Evolutionary conservation across 2,888 invertebrate species (phyloP).

Genomic region (Lampropteryx suffumata): DNA sequence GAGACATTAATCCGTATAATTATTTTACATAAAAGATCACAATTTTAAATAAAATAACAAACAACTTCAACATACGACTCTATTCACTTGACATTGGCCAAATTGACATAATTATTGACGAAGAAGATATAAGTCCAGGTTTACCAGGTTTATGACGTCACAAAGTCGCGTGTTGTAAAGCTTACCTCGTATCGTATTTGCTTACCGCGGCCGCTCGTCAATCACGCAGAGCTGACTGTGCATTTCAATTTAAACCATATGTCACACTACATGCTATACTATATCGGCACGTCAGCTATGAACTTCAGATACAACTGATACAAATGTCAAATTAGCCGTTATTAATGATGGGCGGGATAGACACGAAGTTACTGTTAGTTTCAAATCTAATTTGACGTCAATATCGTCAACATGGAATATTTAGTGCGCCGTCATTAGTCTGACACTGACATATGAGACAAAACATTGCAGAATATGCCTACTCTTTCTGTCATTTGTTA

Average conservation of each 20-base stretch:
- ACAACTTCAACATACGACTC: too few relatives aligned
- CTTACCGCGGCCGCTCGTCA: slow-evolving; percentile 77
- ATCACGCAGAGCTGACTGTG: slow-evolving; percentile 78
- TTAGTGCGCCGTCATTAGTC: not conserved
- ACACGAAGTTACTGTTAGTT: not conserved
- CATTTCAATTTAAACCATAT: slow-evolving; percentile 70
- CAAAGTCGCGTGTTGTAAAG: slow-evolving; percentile 53
- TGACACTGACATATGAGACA: not conserved
- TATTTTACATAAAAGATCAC: too few relatives aligned
- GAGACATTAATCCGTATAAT: too few relatives aligned
- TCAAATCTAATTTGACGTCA: slow-evolving; percentile 4
- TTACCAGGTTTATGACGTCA: slow-evolving; percentile 2
- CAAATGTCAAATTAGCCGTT: slow-evolving; percentile 25
- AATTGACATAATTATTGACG: too few relatives aligned
- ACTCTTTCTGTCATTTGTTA: too few relatives aligned
- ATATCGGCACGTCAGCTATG: slow-evolving; percentile 28
- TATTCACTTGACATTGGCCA: too few relatives aligned
- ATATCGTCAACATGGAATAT: not conserved
- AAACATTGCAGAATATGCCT: not conserved
- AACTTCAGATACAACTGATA: slow-evolving; percentile 4
- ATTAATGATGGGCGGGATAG: slow-evolving; percentile 27
- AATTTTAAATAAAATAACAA: too few relatives aligned
- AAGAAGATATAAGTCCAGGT: too few relatives aligned
- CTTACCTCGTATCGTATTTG: slow-evolving; percentile 59
- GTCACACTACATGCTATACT: slow-evolving; percentile 38